Evolutionary conservation across 2,113 vertebrate species (phyloP).

Genomic region (Sprattus sprattus): DNA sequence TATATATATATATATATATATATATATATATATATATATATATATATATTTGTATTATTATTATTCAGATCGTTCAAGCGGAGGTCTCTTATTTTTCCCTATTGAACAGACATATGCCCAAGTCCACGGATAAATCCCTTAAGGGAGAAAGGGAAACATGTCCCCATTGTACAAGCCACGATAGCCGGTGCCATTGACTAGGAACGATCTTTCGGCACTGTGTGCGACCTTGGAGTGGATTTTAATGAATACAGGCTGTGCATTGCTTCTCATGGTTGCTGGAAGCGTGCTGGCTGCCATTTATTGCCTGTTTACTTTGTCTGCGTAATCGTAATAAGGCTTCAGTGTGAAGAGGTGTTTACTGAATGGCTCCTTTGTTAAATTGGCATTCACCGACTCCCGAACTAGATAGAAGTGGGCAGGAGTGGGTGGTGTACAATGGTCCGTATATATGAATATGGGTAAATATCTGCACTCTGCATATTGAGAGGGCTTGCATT

Average conservation of each 20-base stretch:
- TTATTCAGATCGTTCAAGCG: not conserved
- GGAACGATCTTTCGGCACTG: constrained; percentile 36
- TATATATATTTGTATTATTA: not conserved
- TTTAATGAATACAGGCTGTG: constrained; percentile 31
- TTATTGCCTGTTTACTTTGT: constrained; percentile 70
- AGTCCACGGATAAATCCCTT: not conserved
- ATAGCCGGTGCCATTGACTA: not conserved
- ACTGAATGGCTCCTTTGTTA: constrained; percentile 80
- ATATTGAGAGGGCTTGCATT: not conserved
- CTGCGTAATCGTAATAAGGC: constrained; percentile 70
- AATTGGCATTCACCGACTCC: constrained; percentile 69
- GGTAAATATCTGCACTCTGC: not conserved
- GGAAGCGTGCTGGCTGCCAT: constrained; percentile 33
- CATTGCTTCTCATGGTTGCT: constrained; percentile 30
- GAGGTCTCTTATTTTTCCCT: not conserved
- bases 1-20: not conserved
- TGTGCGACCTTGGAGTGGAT: constrained; percentile 47
- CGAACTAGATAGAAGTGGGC: constrained; percentile 69
- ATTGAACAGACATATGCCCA: not conserved
- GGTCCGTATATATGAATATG: constrained; percentile 54
- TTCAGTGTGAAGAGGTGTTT: constrained; percentile 28
- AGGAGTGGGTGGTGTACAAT: constrained; percentile 63
- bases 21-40: not conserved
- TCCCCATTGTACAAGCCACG: not conserved
- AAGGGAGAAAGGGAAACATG: not conserved